Percentiles rank a stretch among this genome's conserved stretches.
Conservation (phyloP, 1,140 invertebrate genomes). For the Daktulosphaira vitifoliae region DNA sequence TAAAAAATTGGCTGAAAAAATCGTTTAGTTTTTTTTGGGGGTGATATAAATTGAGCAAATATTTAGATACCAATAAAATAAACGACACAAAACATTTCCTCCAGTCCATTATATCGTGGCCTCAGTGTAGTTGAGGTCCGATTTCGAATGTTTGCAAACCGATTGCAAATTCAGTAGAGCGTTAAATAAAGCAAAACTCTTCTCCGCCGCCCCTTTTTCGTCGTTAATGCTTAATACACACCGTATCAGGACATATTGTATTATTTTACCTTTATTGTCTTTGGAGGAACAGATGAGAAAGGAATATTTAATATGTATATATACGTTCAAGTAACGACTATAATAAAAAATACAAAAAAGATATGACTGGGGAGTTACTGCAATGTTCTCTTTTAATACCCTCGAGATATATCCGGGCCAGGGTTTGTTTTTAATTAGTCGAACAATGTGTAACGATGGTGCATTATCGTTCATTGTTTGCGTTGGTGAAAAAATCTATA, state of each 20-base stretch:
- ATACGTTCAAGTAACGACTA: slow-evolving; percentile 11
- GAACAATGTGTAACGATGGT: slow-evolving; percentile 27
- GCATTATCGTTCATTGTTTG: slow-evolving; percentile 33
- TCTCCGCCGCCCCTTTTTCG: background rate
- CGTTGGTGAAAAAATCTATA: slow-evolving; percentile 22
- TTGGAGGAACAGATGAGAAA: slow-evolving; percentile 28
- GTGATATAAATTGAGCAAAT: too few species aligned
- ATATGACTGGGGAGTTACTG: background rate
- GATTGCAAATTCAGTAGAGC: slow-evolving; percentile 21
- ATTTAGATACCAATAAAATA: too few species aligned
- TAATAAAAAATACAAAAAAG: slow-evolving; percentile 20
- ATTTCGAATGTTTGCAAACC: slow-evolving; percentile 25
- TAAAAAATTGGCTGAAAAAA: too few species aligned
- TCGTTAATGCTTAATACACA: background rate
- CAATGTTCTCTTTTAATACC: slow-evolving; percentile 26
- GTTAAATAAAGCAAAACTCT: slow-evolving; percentile 15
- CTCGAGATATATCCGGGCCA: slow-evolving; percentile 28
- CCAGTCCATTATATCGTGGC: too few species aligned
- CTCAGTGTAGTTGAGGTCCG: background rate
- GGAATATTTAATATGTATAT: slow-evolving; percentile 28
- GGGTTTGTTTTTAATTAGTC: slow-evolving; percentile 34
- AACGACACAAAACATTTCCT: too few species aligned
- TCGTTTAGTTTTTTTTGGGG: too few species aligned
- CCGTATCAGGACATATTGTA: slow-evolving; percentile 30
- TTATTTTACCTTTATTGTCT: slow-evolving; percentile 30